Conservation (phyloP, 2,888 invertebrate genomes). For the Brachylomia viminalis region DNA sequence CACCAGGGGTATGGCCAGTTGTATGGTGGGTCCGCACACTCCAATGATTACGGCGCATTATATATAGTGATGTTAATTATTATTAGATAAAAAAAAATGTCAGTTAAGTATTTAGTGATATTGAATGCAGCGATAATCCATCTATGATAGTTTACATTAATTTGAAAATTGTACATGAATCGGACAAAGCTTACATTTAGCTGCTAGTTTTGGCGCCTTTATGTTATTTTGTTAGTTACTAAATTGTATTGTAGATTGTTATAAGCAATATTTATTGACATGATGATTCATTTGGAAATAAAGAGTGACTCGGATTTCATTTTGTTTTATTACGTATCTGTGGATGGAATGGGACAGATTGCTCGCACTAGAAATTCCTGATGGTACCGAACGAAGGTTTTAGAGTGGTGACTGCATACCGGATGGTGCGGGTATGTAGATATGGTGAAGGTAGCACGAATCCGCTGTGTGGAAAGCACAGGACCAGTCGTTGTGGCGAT, state of each 20-base stretch:
- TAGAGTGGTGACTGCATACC: not conserved
- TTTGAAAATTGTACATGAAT: constrained; percentile 3
- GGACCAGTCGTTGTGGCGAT: not conserved
- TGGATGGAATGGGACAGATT: not conserved
- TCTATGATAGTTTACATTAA: not conserved
- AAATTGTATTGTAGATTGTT: constrained; percentile 44
- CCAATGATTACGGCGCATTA: constrained; percentile 12
- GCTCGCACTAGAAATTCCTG: not conserved
- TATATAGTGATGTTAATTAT: constrained; percentile 12
- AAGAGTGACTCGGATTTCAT: constrained; percentile 29
- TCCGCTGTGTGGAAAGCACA: not conserved
- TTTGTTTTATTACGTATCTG: constrained; percentile 32
- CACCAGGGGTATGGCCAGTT: too few relatives aligned
- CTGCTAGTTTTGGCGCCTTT: constrained; percentile 32
- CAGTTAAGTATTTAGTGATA: not conserved
- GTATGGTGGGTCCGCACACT: too few relatives aligned
- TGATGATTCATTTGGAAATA: constrained; percentile 47
- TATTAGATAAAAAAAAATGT: not conserved
- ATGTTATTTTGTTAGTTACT: constrained; percentile 12
- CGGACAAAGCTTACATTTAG: constrained; percentile 22
- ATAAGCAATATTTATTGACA: constrained; percentile 42
- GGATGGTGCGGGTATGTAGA: not conserved
- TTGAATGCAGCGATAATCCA: constrained; percentile 16
- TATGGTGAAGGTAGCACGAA: not conserved
- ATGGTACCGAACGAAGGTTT: not conserved